Base-by-base conservation (phyloP, 2,797 vertebrate genomes). In the Acropternis orthonyx region DNA sequence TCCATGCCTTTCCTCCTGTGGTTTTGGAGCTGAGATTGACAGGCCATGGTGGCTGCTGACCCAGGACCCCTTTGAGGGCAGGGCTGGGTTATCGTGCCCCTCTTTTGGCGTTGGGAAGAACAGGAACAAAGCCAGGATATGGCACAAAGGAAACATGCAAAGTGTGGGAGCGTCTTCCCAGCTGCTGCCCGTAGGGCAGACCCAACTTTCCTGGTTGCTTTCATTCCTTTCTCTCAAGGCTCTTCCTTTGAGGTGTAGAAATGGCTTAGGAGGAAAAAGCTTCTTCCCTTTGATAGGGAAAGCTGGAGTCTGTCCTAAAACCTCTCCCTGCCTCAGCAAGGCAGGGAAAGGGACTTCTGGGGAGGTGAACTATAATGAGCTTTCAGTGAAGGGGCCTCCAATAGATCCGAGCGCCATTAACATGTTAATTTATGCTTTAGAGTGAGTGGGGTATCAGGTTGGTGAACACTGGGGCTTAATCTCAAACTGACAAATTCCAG, bases 341-440 rank as follows among this genome's bases (percentile, higher is more conserved):
- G 56, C 61, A 17, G 51, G 56, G 34, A 80, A 48, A 37, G 1
- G 23, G 68, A 68, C 44, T 90, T 93, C 10, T 56, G 10, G 66
- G 74, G 81, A 72, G 71, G 63, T 34, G 59, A 89, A 91, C 41
- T 79, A 37, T 68, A 95, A 94, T 91, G 94, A 96, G 91, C 92
- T 89, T 19, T 37, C 67, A 2, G 65, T 4, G 37, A 74, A 91
- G 71, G 78, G 92, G 95, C 95, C 90, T 94, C 90, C 73, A 14
- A 74, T 71, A 87, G 91, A 81, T n/a, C 28, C 0, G 22, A 81
- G 88, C 77, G 0, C 51, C 39, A 92, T 96, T 96, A 96, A 92
- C 73, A 96, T 96, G 96, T 76, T 87, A 96, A 96, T 96, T 94
- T 94, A 95, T 95, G 95, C 96, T 91, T 94, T 80, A 86, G 85